Base-by-base conservation (phyloP, 2,113 vertebrate species). In the Nansenia antarctica region DNA sequence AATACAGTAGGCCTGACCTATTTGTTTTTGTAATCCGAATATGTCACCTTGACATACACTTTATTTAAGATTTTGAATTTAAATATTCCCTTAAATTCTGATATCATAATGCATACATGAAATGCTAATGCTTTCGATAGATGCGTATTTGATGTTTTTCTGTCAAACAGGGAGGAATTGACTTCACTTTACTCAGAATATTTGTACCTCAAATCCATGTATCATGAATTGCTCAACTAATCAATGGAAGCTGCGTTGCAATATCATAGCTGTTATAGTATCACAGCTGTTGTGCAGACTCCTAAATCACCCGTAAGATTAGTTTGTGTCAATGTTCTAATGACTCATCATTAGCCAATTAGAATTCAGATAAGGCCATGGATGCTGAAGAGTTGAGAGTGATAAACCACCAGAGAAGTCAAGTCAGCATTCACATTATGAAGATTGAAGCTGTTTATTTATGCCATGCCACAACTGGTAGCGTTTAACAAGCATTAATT, bases 401-500 rank as follows among this genome's bases (percentile, higher is more conserved):
- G 37, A 47, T 34, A 37, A 71, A 64, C 60, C 8, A 34, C 61
- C 54, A 14, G 47, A 65, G 18, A n/a, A 60, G 60, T 76, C 67
- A 37, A 61, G 65, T 69, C 69, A 62, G 61, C 55, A 64, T 59
- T 73, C 67, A 60, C 22, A 57, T 78, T 67, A 72, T 45, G 61
- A 72, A 54, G 65, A 27, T 39, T 39, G 39, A 54, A 58, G 42
- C 59, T 81, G 54, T 77, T 76, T 82, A 68, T 77, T 75, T 74
- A 62, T 69, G 49, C 60, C 57, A 42, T 67, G 72, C 26, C 60
- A 62, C 4, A 35, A 52, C 58, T 63, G 57, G 39, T 49, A 55
- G 67, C 63, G 31, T 65, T 78, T 70, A 79, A 71, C 74, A 59
- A 73, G 57, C 59, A 78, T 78, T 72, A 74, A 83, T 77, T 80